phyloP scores from a whole-genome alignment of 2,888 invertebrate genomes.

The Tortricodes alternella region DNA sequence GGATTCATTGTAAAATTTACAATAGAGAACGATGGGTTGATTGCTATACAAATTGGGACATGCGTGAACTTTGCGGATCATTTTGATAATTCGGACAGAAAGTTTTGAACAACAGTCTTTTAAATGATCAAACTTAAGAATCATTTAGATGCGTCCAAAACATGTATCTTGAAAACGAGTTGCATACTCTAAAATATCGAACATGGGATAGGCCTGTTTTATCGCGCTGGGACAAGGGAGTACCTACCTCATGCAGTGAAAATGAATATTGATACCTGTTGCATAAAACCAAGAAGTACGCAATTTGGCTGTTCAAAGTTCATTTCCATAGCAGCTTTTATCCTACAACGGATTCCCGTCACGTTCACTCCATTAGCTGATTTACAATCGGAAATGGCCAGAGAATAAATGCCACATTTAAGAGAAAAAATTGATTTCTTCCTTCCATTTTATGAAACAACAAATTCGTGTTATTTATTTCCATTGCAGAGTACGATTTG shows the following conservation, averaged over 20 bases:
- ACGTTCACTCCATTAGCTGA: conserved; percentile 66
- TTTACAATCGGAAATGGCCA: conserved; percentile 55
- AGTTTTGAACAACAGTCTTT: too few relatives aligned
- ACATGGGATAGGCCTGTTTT: too few relatives aligned
- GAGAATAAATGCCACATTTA: conserved; percentile 38
- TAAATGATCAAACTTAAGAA: too few relatives aligned
- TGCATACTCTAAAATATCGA: too few relatives aligned
- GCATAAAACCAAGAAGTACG: conserved; percentile 47
- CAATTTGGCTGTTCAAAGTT: conserved; percentile 47
- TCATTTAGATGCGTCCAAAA: too few relatives aligned
- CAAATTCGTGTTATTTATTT: conserved; percentile 34
- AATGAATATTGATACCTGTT: conserved; percentile 47
- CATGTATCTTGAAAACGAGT: too few relatives aligned
- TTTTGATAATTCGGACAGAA: too few relatives aligned
- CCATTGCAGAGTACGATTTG: conserved; percentile 21
- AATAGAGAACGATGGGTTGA: conserved; percentile 8
- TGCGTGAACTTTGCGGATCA: too few relatives aligned
- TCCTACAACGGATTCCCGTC: conserved; percentile 49
- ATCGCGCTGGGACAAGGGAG: too few relatives aligned
- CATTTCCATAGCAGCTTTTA: conserved; percentile 54
- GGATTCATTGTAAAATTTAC: not conserved
- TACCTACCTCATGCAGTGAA: not conserved
- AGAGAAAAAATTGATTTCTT: conserved; percentile 35
- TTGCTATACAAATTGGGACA: too few relatives aligned
- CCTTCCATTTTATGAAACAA: conserved; percentile 36